Evolutionary conservation across 2,113 vertebrate species (phyloP).

Genomic region (Craseonycteris thonglongyai): DNA sequence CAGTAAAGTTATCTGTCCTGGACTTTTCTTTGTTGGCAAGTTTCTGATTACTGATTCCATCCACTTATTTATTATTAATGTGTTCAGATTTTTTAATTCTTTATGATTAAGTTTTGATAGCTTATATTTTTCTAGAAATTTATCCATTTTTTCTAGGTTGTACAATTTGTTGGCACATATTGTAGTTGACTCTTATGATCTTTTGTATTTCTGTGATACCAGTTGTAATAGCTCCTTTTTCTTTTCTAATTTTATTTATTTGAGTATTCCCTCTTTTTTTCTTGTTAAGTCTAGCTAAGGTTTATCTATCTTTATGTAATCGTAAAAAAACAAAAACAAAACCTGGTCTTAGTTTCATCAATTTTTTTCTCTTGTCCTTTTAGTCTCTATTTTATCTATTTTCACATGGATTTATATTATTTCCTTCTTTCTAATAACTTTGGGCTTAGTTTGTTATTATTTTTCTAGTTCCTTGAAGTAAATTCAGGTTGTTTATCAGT

Average conservation of each 20-base stretch:
- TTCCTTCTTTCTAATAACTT: background rate
- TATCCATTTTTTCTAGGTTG: background rate
- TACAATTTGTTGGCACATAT: background rate
- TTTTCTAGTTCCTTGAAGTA: background rate
- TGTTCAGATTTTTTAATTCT: background rate
- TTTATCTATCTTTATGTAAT: background rate
- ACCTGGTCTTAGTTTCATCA: background rate
- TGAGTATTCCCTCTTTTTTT: background rate
- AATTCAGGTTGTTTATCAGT: background rate
- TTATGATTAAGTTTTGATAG: background rate
- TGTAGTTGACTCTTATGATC: background rate
- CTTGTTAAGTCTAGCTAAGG: background rate
- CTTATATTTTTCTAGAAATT: background rate
- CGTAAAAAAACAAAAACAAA: background rate
- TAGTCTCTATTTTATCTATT: background rate
- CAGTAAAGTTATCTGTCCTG: background rate
- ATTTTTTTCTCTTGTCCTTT: background rate
- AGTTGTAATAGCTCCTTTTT: background rate
- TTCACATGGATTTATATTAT: background rate
- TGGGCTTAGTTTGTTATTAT: background rate
- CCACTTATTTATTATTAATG: background rate
- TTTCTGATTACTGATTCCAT: background rate
- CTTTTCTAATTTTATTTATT: background rate
- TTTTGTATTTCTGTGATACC: background rate
- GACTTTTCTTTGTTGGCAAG: background rate